Evolutionary conservation across 2,113 vertebrate genomes (phyloP).

Genomic region (Thymallus thymallus): DNA sequence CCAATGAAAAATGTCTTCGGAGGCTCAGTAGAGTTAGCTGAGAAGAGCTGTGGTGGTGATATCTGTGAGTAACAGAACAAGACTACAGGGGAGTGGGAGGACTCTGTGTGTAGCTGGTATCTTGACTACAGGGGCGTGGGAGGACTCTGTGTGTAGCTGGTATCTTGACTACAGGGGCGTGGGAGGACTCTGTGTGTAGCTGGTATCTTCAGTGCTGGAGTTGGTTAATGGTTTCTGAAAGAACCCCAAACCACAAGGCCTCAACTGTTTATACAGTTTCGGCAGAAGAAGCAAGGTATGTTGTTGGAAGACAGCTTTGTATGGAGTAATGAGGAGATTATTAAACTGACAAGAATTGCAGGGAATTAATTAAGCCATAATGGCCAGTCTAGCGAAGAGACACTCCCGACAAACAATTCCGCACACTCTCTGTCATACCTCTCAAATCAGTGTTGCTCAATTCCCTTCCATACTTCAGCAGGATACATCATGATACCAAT

Average conservation of each 20-base stretch:
- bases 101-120: too few species aligned
- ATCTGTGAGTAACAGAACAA: conserved; percentile 46
- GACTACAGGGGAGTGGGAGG: too few species aligned
- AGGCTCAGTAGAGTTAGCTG: not conserved
- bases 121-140: too few species aligned
- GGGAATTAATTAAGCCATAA: too few species aligned
- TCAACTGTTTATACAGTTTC: conserved; percentile 13
- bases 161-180: too few species aligned
- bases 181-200: conserved; percentile 31
- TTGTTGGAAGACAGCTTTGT: not conserved
- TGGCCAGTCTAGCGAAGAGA: not conserved
- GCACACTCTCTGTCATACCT: not conserved
- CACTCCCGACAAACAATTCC: not conserved
- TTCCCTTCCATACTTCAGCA: not conserved
- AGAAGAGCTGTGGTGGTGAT: not conserved
- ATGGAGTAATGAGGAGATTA: not conserved
- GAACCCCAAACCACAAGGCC: not conserved
- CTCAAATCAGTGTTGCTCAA: not conserved
- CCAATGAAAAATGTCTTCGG: not conserved
- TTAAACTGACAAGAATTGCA: too few species aligned
- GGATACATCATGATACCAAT: not conserved
- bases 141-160: too few species aligned
- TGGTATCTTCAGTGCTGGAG: conserved; percentile 24
- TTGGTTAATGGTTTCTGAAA: conserved; percentile 13
- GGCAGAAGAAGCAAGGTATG: not conserved